Evolutionary conservation across 2,888 invertebrate genomes (phyloP).

Genomic region (Thymelicus sylvestris): DNA sequence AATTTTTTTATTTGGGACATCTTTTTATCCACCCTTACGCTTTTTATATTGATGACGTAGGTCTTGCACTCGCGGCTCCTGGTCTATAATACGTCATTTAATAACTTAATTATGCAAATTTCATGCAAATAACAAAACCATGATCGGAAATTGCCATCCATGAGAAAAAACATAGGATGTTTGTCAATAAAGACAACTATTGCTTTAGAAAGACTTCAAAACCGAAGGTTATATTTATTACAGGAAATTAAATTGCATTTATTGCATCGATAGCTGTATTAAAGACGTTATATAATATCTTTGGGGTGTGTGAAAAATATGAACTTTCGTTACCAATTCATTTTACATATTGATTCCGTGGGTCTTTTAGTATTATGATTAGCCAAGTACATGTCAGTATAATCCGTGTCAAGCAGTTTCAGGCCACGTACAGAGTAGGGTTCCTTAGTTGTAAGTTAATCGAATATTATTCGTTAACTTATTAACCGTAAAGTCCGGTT

Average conservation of each 20-base stretch:
- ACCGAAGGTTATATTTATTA: slow-evolving; percentile 11
- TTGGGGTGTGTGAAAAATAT: not conserved
- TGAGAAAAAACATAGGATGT: slow-evolving; percentile 17
- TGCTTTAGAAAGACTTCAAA: slow-evolving; percentile 11
- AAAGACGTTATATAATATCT: not conserved
- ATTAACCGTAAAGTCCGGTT: too few species aligned
- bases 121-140: not conserved
- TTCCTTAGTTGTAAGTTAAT: too few species aligned
- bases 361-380: too few species aligned
- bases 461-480: too few species aligned
- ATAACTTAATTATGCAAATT: not conserved
- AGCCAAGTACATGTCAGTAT: too few species aligned
- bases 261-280: not conserved
- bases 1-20: too few species aligned
- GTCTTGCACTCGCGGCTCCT: not conserved
- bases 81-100: not conserved
- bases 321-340: not conserved
- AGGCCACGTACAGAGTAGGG: too few species aligned
- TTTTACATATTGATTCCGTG: too few species aligned
- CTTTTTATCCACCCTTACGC: too few species aligned
- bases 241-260: slow-evolving; percentile 33
- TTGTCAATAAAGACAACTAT: slow-evolving; percentile 8
- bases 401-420: too few species aligned
- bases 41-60: too few species aligned
- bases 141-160: not conserved